Percentiles rank a stretch among this genome's conserved stretches.
These are phyloP conservation scores for Harlomillsia oculata DNA, from an alignment of 1,140 invertebrate species.

Conservation along the genomic window DNA sequence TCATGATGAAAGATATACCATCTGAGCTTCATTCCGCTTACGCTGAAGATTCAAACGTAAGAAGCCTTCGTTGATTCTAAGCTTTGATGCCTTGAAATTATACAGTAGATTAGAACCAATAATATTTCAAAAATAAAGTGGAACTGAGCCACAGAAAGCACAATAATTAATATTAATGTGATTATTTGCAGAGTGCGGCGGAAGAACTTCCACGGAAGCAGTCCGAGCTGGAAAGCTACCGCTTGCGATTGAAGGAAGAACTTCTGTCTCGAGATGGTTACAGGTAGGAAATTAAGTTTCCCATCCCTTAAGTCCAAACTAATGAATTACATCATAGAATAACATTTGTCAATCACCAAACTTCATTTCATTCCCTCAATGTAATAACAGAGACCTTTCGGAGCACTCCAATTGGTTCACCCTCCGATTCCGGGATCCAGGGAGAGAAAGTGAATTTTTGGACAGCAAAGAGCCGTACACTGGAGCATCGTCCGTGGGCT, in stretches of 20 bases:
- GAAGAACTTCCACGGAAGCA: conserved; percentile 27
- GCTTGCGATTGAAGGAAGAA: conserved; percentile 64
- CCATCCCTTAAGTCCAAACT: too few relatives aligned
- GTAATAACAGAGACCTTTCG: conserved; percentile 53
- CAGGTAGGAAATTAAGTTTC: conserved; percentile 46
- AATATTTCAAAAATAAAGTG: neutral
- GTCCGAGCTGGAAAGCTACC: conserved; percentile 52
- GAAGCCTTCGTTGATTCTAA: conserved; percentile 1
- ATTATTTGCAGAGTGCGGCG: conserved; percentile 24
- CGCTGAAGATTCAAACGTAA: conserved; percentile 33
- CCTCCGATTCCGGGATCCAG: conserved; percentile 54
- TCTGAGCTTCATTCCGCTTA: conserved; percentile 31
- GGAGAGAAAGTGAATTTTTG: conserved; percentile 55
- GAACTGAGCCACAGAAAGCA: neutral
- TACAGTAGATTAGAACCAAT: neutral
- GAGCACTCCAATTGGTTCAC: conserved; percentile 56
- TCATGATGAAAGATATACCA: conserved; percentile 32
- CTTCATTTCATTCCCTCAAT: too few relatives aligned
- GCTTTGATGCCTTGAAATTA: neutral
- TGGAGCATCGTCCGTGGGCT: conserved; percentile 34
- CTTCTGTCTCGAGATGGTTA: conserved; percentile 68
- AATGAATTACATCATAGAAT: too few relatives aligned
- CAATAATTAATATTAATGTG: neutral
- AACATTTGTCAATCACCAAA: too few relatives aligned
- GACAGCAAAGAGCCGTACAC: conserved; percentile 50